Evolutionary conservation across 2,113 vertebrate genomes (phyloP).

Genomic region (Bos taurus): DNA sequence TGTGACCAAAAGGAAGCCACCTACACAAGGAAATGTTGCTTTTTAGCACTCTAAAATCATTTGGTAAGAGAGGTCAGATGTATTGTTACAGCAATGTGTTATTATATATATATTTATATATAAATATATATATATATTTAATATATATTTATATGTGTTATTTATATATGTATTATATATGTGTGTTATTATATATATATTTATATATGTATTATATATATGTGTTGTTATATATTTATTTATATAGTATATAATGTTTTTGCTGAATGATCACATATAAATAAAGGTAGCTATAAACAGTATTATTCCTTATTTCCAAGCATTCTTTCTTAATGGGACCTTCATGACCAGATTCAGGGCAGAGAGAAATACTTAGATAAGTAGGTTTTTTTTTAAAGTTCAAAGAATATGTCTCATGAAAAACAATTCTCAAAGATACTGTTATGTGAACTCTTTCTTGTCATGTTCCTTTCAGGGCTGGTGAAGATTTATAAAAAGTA

Average conservation of each 20-base stretch:
- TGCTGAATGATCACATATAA: background rate
- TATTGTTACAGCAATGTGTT: background rate
- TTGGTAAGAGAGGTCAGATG: background rate
- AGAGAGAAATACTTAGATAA: slow-evolving; percentile 1
- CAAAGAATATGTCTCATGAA: background rate
- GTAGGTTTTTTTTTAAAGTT: background rate
- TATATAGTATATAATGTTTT: background rate
- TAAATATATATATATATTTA: no score
- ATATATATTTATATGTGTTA: background rate
- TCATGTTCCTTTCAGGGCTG: background rate
- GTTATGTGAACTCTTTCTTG: background rate
- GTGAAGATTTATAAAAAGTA: background rate
- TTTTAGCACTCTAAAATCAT: background rate
- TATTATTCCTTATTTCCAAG: background rate
- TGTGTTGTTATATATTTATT: background rate
- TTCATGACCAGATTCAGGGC: background rate
- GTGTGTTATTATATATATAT: no score
- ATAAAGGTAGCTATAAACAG: background rate
- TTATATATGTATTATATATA: background rate
- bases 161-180: no score
- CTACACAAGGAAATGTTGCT: background rate
- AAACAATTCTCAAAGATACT: slow-evolving; percentile 20
- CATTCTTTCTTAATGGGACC: background rate
- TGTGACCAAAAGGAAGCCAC: background rate
- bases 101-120: background rate